A percentile compares a stretch with the other conserved stretches of the same genome.
Conservation (phyloP, 2,888 invertebrate species). For the Strigamia transsilvanica region DNA sequence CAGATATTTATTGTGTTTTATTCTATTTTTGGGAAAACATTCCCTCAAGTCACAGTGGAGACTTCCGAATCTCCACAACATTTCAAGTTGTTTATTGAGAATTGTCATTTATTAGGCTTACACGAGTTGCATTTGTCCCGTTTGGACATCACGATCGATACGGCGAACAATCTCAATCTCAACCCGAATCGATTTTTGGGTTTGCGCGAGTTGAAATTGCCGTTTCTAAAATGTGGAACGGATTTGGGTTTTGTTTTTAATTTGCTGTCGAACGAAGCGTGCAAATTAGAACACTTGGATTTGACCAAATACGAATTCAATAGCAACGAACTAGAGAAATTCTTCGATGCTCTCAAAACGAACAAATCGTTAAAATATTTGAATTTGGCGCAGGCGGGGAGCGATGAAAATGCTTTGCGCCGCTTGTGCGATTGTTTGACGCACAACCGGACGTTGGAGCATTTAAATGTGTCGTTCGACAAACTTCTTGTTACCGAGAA, state of each 20-base stretch:
- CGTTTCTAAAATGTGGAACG: neutral
- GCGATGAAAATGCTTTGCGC: neutral
- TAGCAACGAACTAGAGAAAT: neutral
- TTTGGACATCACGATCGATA: neutral
- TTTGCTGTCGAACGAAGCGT: neutral
- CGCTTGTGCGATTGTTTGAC: neutral
- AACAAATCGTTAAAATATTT: conserved; percentile 1
- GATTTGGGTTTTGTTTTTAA: neutral
- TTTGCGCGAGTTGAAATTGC: neutral
- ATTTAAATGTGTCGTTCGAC: neutral
- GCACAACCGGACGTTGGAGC: neutral
- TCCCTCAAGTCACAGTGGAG: too few relatives aligned
- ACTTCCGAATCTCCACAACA: too few relatives aligned
- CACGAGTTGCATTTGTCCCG: neutral
- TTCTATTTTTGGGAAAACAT: too few relatives aligned
- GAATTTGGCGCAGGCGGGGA: neutral
- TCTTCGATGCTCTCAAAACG: neutral
- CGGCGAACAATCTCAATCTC: neutral
- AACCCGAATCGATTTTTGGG: neutral
- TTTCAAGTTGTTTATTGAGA: neutral
- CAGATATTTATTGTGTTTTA: too few relatives aligned
- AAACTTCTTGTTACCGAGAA: neutral
- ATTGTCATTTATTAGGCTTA: neutral
- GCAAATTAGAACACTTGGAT: neutral
- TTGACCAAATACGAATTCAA: neutral